A percentile compares a stretch with the other conserved stretches of the same genome.
Evolutionary conservation across 2,113 vertebrate genomes (phyloP).

Genomic region (Cyprinus carpio): DNA sequence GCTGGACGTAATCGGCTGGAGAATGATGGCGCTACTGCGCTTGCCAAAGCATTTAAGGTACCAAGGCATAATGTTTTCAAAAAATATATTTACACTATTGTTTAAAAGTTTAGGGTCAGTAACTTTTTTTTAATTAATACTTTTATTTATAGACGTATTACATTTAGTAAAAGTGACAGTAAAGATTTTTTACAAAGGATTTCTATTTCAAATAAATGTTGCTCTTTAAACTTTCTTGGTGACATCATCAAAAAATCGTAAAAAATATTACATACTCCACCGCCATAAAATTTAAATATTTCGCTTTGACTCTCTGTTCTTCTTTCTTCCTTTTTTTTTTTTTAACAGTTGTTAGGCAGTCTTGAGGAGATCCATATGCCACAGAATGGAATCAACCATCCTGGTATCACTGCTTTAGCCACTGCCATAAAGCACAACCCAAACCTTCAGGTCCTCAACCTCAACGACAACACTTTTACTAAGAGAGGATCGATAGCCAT

Average conservation of each 20-base stretch:
- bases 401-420: constrained; percentile 89
- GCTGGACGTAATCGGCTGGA: constrained; percentile 96
- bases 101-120: neutral
- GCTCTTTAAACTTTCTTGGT: neutral
- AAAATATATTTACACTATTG: neutral
- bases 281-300: neutral
- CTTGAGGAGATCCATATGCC: constrained; percentile 96
- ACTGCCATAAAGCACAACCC: constrained; percentile 86
- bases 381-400: constrained; percentile 95
- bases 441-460: constrained; percentile 86
- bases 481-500: constrained; percentile 91
- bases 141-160: neutral
- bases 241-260: neutral
- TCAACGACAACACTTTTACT: constrained; percentile 98
- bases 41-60: constrained; percentile 94
- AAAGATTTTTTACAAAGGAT: neutral
- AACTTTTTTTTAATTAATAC: neutral
- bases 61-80: neutral
- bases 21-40: constrained; percentile 91
- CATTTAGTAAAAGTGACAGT: neutral
- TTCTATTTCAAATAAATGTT: neutral
- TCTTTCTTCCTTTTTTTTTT: constrained; percentile 47
- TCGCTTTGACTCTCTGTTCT: neutral
- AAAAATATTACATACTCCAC: neutral
- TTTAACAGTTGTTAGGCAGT: constrained; percentile 85